A percentile compares a stretch with the other conserved stretches of the same genome.
Evolutionary conservation across 2,888 invertebrate species (phyloP).

Genomic region (Xestia sexstrigata): DNA sequence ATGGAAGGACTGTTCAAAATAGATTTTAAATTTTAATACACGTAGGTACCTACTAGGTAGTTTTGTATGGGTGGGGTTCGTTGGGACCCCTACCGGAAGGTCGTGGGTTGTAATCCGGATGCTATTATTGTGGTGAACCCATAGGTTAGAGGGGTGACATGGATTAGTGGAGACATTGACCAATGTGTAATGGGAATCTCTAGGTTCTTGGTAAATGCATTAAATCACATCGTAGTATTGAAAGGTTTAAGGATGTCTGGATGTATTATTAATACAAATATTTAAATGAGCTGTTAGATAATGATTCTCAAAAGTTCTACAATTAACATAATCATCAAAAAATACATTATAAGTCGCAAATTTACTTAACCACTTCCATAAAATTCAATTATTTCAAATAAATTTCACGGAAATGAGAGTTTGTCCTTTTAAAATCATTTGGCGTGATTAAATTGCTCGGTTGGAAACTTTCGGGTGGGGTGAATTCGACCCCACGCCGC

Average conservation of each 20-base stretch:
- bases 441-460: slow-evolving; percentile 56
- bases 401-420: slow-evolving; percentile 42
- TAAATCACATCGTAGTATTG: not conserved
- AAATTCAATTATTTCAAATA: slow-evolving; percentile 40
- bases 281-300: not conserved
- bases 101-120: slow-evolving; percentile 50
- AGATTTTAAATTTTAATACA: slow-evolving; percentile 31
- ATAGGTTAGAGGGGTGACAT: slow-evolving; percentile 23
- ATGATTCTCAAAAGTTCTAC: not conserved
- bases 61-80: slow-evolving; percentile 1
- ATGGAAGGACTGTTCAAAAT: slow-evolving; percentile 31
- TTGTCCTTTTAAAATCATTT: slow-evolving; percentile 56
- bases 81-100: slow-evolving; percentile 38
- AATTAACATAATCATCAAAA: not conserved
- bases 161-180: slow-evolving; percentile 24
- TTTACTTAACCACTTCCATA: slow-evolving; percentile 11
- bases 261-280: no score
- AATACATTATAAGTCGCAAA: slow-evolving; percentile 1
- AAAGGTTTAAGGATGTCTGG: no score
- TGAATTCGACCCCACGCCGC: slow-evolving; percentile 29
- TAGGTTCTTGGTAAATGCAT: not conserved
- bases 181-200: slow-evolving; percentile 2
- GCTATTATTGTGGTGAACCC: slow-evolving; percentile 39
- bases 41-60: not conserved
- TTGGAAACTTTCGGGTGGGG: slow-evolving; percentile 55